phyloP scores from a whole-genome alignment of 2,113 vertebrate genomes.

The Lichenostomus cassidix region DNA sequence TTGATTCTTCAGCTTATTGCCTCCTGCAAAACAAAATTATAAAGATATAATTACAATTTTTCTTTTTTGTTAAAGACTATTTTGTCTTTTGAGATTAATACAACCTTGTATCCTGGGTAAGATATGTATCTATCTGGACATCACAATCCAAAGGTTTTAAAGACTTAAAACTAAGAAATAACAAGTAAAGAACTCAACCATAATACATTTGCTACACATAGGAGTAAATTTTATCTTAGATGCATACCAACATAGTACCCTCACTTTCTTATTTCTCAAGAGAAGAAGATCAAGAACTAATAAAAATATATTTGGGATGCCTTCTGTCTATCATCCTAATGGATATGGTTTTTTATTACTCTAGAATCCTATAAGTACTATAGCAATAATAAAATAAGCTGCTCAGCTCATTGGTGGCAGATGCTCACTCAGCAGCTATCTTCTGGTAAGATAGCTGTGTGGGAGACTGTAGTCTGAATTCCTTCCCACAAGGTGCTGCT shows the following conservation, averaged over 20 bases:
- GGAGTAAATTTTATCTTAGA: neutral
- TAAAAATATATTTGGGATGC: neutral
- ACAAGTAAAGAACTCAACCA: neutral
- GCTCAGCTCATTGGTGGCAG: neutral
- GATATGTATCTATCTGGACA: neutral
- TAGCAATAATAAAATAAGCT: neutral
- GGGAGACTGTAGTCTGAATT: neutral
- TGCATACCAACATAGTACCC: neutral
- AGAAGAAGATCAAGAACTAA: neutral
- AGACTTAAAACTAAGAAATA: neutral
- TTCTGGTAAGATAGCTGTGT: neutral
- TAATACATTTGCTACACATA: neutral
- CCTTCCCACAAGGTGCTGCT: constrained; percentile 58
- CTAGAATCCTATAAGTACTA: neutral
- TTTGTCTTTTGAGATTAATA: neutral
- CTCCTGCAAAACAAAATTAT: constrained; percentile 78
- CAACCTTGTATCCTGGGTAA: neutral
- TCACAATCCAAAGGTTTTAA: neutral
- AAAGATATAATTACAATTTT: neutral
- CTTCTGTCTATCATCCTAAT: neutral
- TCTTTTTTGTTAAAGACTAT: constrained; percentile 44
- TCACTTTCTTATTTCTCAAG: neutral
- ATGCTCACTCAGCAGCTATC: neutral
- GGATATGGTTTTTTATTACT: neutral
- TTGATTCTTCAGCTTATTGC: constrained; percentile 90